Base-by-base conservation (phyloP, 2,888 invertebrate species). In the Lapara coniferarum region DNA sequence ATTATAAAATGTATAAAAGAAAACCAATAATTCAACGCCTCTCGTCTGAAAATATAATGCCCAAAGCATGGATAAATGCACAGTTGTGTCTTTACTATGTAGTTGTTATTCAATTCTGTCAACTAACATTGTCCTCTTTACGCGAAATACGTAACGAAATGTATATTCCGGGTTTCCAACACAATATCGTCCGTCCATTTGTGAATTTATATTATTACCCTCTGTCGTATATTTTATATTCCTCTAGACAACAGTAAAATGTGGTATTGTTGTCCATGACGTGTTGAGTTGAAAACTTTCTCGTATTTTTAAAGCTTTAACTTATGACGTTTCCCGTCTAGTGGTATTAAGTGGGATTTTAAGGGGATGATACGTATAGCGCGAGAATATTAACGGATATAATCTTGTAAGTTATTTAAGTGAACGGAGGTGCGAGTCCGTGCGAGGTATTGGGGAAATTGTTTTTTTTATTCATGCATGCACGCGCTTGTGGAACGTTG, bases 301-400 rank as follows among this genome's bases (percentile, higher is more conserved):
- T 46, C 46, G 13, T 63, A 46, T 19, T 63, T 19, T 19, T 19
- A 49, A 49, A 63, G 13, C 46, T 16, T 46, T 16, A 59, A 63
- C 46, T 63, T 46, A 16, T 59, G 46, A 13, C 46, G 19, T 13
- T 46, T 46, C 13, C 63, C 63, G 46, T 63, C 63, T 63, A 49
- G 46, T 63, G 63, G 63, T 49, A 63, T 63, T 63, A 63, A 63
- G 46, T 63, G 19, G 49, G 63, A 63, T 49, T 63, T 63, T 49
- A 63, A 19, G 10, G 49, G 37, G 63, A n/a, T n/a, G 16, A 37
- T 58, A 58, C 37, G 16, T 14, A 37, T 7, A 14, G 63, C 13
- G 5, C 46, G 46, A 63, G 63, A 63, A 49, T 63, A 63, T 63
- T 63, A 63, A 63, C 13, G 46, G 19, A 19, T 12, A 46, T 63